Percentiles rank a stretch among this genome's conserved stretches.
phyloP scores from a whole-genome alignment of 2,797 vertebrate species.

The Cheirogaleus major region DNA sequence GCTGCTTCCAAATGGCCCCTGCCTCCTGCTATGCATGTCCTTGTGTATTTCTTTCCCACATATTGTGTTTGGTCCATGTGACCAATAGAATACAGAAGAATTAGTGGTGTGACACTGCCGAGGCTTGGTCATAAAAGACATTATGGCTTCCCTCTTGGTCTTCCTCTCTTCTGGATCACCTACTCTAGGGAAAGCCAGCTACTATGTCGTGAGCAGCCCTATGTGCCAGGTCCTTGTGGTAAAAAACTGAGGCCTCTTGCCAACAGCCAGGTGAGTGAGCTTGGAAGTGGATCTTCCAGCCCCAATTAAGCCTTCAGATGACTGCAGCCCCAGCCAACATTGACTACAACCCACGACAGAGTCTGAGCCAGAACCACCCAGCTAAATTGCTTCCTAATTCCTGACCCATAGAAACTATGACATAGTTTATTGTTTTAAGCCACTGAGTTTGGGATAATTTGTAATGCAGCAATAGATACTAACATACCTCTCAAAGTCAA shows the following conservation, averaged over 20 bases:
- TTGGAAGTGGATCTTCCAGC: background rate
- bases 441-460: background rate
- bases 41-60: background rate
- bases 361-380: constrained; percentile 20
- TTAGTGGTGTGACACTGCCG: background rate
- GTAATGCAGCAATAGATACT: background rate
- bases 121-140: background rate
- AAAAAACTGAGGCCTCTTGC: background rate
- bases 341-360: background rate
- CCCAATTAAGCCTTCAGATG: background rate
- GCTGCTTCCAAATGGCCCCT: background rate
- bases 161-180: background rate
- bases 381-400: constrained; percentile 22
- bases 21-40: background rate
- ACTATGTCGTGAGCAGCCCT: background rate
- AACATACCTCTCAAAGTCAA: background rate
- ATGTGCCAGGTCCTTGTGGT: background rate
- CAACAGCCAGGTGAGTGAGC: background rate
- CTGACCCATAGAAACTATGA: background rate
- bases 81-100: background rate
- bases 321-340: background rate
- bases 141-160: background rate
- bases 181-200: background rate
- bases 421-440: background rate
- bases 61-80: background rate